Base-by-base conservation (phyloP, 2,888 invertebrate genomes). In the Hypomecis punctinalis region DNA sequence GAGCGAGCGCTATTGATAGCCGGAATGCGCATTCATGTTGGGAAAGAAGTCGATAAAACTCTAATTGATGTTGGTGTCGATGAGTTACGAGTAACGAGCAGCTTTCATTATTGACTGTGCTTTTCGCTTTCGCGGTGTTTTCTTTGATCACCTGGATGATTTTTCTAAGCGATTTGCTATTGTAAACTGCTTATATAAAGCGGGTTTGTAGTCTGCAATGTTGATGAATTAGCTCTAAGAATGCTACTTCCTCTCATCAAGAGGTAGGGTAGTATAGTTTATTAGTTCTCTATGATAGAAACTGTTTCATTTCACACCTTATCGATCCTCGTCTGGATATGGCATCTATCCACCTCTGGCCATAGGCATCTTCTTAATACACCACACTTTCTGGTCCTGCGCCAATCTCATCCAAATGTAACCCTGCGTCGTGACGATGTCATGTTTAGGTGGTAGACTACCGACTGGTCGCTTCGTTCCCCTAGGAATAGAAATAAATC, bases 11-110 rank as follows among this genome's bases (percentile, higher is more conserved):
- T 60, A 61, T 61, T 61, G 61, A 57, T 61, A 48, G 53, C 52
- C 37, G 65, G 52, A 47, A 61, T 61, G 48, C 61, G 57, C 61
- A 58, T 66, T 57, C 53, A 45, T 61, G 61, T 53, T 61, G 57
- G 51, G 57, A 53, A 61, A 61, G 57, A 66, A 61, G 33, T 33
- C 48, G n/a, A 66, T 66, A 61, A 57, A 65, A 60, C 37, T 65
- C 52, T 65, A 65, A 65, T 65, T 65, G 61, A 13, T 45, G 58
- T 10, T 45, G 7, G 59, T 43, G 59, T 33, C 42, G 57, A 42
- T 48, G 47, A 47, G 56, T 49, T 48, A 10, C 58, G 8, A 58
- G 48, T 57, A 45, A 42, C 53, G 42, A 53, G 42, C 37, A 8
- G 9, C 6, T 52, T 52, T 52, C 40, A 52, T 52, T 52, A 52